These are phyloP conservation scores for Labeo calbasu DNA, from an alignment of 2,797 vertebrate genomes.

Conservation along the genomic window DNA sequence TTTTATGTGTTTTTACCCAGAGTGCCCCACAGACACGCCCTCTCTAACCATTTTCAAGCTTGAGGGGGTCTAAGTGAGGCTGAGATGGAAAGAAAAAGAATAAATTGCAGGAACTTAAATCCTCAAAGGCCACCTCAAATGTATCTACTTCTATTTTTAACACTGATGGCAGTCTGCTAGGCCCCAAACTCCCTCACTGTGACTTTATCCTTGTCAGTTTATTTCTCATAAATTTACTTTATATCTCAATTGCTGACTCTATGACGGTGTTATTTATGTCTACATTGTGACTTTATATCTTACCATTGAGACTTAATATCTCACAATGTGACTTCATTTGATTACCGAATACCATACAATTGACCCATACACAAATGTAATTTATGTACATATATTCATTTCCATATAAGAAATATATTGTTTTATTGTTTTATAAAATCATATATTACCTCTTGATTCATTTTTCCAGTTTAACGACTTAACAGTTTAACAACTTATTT, in stretches of 20 bases:
- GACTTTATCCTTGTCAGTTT: background rate
- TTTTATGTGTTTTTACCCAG: constrained; percentile 24
- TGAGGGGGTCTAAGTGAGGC: constrained; percentile 5
- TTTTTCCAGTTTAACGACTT: too few species aligned
- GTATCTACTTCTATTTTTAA: constrained; percentile 23
- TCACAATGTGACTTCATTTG: background rate
- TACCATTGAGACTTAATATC: background rate
- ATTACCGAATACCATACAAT: background rate
- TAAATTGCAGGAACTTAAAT: background rate
- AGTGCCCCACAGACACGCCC: background rate
- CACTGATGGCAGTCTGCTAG: background rate
- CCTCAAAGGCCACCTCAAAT: constrained; percentile 4
- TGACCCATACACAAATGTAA: background rate
- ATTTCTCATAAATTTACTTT: background rate
- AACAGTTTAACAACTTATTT: too few species aligned
- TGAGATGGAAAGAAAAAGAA: constrained; percentile 18
- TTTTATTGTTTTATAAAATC: background rate
- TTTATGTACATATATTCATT: background rate
- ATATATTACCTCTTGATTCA: background rate
- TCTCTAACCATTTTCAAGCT: constrained; percentile 27
- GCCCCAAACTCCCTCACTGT: background rate
- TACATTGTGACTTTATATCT: background rate
- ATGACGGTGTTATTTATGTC: background rate
- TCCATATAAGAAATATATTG: background rate
- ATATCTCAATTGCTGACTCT: background rate